A percentile compares a stretch with the other conserved stretches of the same genome.
Conservation (phyloP, 53 echinoderm and acorn worm genomes). For the Astropecten irregularis region DNA sequence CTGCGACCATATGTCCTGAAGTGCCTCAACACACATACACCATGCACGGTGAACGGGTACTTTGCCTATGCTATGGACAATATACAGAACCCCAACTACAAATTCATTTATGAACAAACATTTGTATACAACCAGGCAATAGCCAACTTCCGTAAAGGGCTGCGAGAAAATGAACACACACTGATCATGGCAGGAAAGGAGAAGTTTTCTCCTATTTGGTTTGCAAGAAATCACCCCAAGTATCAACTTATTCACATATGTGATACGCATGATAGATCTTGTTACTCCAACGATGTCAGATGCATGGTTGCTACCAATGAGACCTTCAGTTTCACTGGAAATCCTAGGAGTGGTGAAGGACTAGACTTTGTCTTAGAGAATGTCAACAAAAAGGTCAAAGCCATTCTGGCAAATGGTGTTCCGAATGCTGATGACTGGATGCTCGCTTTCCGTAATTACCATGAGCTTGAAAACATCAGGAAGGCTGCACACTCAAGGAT, state of each 20-base stretch:
- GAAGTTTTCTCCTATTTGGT: slow-evolving; percentile 60
- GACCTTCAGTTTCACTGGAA: slow-evolving; percentile 21
- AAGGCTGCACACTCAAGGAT: neutral
- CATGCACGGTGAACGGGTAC: slow-evolving; percentile 47
- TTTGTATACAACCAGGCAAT: slow-evolving; percentile 57
- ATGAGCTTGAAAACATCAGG: slow-evolving; percentile 33
- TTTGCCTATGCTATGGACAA: no score
- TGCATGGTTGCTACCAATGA: slow-evolving; percentile 9
- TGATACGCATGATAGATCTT: slow-evolving; percentile 39
- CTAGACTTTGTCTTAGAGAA: slow-evolving; percentile 35
- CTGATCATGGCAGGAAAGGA: slow-evolving; percentile 51
- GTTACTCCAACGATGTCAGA: slow-evolving; percentile 19
- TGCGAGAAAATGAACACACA: slow-evolving; percentile 26
- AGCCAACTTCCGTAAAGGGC: slow-evolving; percentile 53
- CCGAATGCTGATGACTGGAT: slow-evolving; percentile 43
- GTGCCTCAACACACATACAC: neutral
- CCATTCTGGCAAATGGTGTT: slow-evolving; percentile 33
- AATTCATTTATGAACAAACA: no score
- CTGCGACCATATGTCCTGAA: slow-evolving; percentile 61
- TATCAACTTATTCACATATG: slow-evolving; percentile 55
- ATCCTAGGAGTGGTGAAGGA: slow-evolving; percentile 37
- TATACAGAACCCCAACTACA: no score
- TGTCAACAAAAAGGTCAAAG: slow-evolving; percentile 33
- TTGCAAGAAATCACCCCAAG: slow-evolving; percentile 64
- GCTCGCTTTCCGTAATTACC: slow-evolving; percentile 26